Base-by-base conservation (phyloP, 1,140 invertebrate genomes). In the Alviniconcha marisindica region DNA sequence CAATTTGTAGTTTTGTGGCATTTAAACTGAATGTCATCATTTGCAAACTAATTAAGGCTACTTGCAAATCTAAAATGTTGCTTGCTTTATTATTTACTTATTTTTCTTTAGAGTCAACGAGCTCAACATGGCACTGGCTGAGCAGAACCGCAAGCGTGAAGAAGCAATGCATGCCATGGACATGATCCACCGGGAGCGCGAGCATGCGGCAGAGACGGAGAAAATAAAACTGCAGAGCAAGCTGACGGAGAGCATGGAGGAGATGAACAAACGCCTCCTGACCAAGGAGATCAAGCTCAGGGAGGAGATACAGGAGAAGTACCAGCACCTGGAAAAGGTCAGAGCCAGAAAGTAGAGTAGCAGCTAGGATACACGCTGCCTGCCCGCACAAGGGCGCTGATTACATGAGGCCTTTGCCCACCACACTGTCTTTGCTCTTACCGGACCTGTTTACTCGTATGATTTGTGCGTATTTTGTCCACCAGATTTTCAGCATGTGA, bases 271-370 rank as follows among this genome's bases (percentile, higher is more conserved):
- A 77, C 87, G 87, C 78, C 71, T 93, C 5, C 81, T 92, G n/a
- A 79, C 87, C 18, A 92, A 92, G 77, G 92, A 93, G 85, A 90
- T 93, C 66, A 92, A 92, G 84, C 85, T 93, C 0, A 85, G 91
- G 66, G 92, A 93, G 80, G 92, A 93, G 73, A 86, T 90, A 40
- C 91, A 91, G 73, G 87, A 90, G 15, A 91, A 91, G 85, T 90
- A 87, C 76, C 69, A 87, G 63, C 89, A 92, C 63, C 77, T 93
- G 21, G 92, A 93, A 84, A 91, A 89, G 88, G 92, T 93, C 81
- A 28, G 56, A 24, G 24, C 56, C 4, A 24, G 5, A 4, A 60
- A 5, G 24, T 66, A 28, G 60, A 28, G 60, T n/a, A n/a, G n/a
- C n/a, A n/a, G n/a, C n/a, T n/a, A n/a, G n/a, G n/a, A n/a, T n/a